phyloP scores from a whole-genome alignment of 2,797 vertebrate species.

The Tadarida brasiliensis region DNA sequence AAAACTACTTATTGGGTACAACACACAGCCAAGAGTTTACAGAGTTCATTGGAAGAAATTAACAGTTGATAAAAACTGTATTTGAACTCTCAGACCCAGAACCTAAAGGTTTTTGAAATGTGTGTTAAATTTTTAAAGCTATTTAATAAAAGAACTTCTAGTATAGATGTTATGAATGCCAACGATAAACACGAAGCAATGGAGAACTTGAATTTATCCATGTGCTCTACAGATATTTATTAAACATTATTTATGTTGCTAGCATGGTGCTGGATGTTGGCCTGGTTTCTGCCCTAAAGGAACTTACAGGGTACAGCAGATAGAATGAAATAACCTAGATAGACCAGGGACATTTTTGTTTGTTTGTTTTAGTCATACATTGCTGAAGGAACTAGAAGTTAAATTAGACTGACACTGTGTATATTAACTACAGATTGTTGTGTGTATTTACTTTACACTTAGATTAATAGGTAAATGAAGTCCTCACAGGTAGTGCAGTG shows the following conservation, averaged over 20 bases:
- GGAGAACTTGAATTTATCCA: not conserved
- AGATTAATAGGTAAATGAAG: not conserved
- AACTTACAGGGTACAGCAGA: not conserved
- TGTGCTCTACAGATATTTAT: not conserved
- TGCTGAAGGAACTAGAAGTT: conserved; percentile 18
- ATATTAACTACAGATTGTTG: not conserved
- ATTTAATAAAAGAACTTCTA: not conserved
- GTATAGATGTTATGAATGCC: not conserved
- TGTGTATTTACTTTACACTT: not conserved
- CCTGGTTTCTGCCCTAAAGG: not conserved
- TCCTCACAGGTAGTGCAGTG: not conserved
- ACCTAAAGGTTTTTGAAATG: conserved; percentile 32
- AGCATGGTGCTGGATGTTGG: not conserved
- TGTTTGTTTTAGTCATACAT: not conserved
- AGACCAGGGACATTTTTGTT: not conserved
- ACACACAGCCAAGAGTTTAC: not conserved
- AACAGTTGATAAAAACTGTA: not conserved
- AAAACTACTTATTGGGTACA: not conserved
- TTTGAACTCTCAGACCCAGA: not conserved
- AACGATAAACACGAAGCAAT: not conserved
- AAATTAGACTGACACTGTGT: not conserved
- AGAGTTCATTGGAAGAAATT: not conserved
- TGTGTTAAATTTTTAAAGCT: not conserved
- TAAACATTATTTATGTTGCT: not conserved
- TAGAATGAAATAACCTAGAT: not conserved